A percentile compares a stretch with the other conserved stretches of the same genome.
Conservation (phyloP, 1,140 invertebrate genomes). For the Babylonia areolata region DNA sequence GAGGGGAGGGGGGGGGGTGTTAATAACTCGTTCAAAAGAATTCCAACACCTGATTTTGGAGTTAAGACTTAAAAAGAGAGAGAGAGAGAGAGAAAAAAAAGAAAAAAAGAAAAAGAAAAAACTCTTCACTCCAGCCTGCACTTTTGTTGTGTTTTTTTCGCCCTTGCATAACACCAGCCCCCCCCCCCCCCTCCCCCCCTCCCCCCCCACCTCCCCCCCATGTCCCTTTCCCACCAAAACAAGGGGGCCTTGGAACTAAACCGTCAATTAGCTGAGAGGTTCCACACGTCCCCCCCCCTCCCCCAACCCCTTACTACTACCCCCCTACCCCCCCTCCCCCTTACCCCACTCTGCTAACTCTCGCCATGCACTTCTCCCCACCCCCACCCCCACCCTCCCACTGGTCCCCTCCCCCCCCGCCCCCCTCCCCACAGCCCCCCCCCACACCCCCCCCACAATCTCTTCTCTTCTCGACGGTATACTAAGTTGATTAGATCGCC, state of each 20-base stretch:
- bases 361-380: not conserved
- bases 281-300: not conserved
- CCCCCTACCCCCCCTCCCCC: not conserved
- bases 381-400: not conserved
- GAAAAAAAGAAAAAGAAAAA: not conserved
- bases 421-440: not conserved
- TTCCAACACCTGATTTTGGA: too few species aligned
- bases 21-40: too few species aligned
- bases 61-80: not conserved
- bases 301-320: not conserved
- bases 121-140: too few species aligned
- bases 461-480: not conserved
- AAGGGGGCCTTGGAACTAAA: constrained; percentile 27
- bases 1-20: too few species aligned
- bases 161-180: not conserved
- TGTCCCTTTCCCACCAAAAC: constrained; percentile 18
- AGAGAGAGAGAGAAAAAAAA: not conserved
- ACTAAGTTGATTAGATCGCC: constrained; percentile 40
- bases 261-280: constrained; percentile 37
- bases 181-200: not conserved
- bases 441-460: not conserved
- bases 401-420: too few species aligned
- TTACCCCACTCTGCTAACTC: not conserved
- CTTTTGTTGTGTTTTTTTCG: not conserved
- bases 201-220: not conserved